Base-by-base conservation (phyloP, 2,113 vertebrate species). In the Myrmecobius fasciatus region DNA sequence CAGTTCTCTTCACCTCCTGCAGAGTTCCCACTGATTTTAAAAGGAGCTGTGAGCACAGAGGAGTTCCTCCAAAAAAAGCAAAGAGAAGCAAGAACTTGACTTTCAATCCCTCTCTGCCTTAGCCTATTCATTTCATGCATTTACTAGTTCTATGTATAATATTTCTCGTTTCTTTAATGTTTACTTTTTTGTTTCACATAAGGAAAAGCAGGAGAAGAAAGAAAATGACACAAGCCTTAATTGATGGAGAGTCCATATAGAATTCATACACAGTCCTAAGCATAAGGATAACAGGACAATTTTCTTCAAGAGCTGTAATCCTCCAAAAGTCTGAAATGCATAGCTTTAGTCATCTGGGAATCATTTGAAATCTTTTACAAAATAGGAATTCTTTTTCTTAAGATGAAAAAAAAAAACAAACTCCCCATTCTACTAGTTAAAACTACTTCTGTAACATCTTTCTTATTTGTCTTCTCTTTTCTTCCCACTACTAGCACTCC, bases 291-390 rank as follows among this genome's bases (percentile, higher is more conserved):
- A 83, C 20, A 43, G 20, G 67, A 83, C 20, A 83, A 22, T 83
- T 83, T 83, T 83, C 67, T 83, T 83, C n/a, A 52, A 92, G 22
- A 0, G 22, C 54, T 95, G 92, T 93, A 53, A 54, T 24, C n/a
- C 48, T 67, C 31, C 20, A 48, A 22, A 93, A 43, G 88, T n/a
- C 28, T 94, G 54, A 94, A 89, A 31, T 52, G 36, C 52, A 12
- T 51, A 31, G 67, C 25, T 75, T n/a, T 43, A 83, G 49, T 43
- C 48, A 52, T 52, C 11, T 11, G 43, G 49, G 92, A 83, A 89
- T 92, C n/a, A 52, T 93, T 52, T 43, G 60, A 89, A 94, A 93
- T 92, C 83, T 47, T 83, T 53, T 89, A 89, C 47, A 49, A 93
- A 93, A 67, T 36, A 49, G 1, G 4, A 25, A 51, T 48, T 47